Conservation (phyloP, 2,113 vertebrate species). For the Catharus bicknelli region DNA sequence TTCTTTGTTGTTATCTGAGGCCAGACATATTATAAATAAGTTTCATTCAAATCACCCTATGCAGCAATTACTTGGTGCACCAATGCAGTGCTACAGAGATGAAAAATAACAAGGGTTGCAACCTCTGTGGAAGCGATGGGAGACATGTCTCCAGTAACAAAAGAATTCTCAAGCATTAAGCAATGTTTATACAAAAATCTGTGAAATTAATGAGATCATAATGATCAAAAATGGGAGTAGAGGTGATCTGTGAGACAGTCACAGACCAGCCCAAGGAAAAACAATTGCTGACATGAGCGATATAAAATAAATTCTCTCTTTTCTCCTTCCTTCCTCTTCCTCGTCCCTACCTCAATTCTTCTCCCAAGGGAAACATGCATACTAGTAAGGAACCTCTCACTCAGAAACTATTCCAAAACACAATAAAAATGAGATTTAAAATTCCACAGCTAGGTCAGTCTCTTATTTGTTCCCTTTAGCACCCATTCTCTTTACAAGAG, state of each 20-base stretch:
- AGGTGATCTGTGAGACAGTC: not conserved
- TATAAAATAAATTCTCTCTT: not conserved
- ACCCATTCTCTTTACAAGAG: not conserved
- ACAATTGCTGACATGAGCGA: not conserved
- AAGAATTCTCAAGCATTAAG: not conserved
- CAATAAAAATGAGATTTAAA: not conserved
- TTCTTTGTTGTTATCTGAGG: not conserved
- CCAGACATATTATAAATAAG: not conserved
- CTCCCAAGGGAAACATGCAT: not conserved
- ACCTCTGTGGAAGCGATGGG: not conserved
- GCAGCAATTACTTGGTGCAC: not conserved
- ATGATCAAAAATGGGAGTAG: not conserved
- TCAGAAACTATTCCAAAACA: not conserved
- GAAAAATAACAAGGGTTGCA: not conserved
- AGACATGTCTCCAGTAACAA: not conserved
- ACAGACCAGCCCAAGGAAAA: not conserved
- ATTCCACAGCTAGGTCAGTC: not conserved
- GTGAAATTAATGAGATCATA: not conserved
- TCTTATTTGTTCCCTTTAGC: not conserved
- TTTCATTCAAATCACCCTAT: not conserved
- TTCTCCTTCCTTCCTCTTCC: not conserved
- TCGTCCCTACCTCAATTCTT: not conserved
- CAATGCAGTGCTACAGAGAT: not conserved
- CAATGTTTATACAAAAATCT: not conserved
- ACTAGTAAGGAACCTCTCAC: not conserved